Percentiles rank a stretch among this genome's conserved stretches.
Evolutionary conservation across 1,140 invertebrate genomes (phyloP).

Genomic region (Lethrus apterus): DNA sequence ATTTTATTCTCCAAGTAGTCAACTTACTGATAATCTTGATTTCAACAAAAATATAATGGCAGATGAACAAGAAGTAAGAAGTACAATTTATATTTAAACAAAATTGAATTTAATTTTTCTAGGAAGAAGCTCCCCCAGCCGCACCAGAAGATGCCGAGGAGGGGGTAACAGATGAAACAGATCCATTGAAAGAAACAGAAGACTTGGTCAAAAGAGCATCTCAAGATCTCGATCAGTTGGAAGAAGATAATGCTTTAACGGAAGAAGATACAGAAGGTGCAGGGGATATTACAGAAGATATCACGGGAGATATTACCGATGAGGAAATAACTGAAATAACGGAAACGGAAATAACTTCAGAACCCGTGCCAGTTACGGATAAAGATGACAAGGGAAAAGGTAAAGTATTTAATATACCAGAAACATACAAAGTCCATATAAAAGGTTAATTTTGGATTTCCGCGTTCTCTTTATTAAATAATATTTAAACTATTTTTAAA

Average conservation of each 20-base stretch:
- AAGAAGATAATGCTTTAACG: conserved; percentile 23
- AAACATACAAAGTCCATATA: neutral
- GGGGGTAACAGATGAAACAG: conserved; percentile 2
- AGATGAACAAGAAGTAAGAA: conserved; percentile 1
- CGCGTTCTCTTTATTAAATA: too few species aligned
- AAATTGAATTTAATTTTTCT: too few species aligned
- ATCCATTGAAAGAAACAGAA: conserved; percentile 30
- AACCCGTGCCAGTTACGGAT: neutral
- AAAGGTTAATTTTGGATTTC: too few species aligned
- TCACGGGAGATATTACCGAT: conserved; percentile 3
- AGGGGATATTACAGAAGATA: neutral
- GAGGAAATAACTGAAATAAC: conserved; percentile 5
- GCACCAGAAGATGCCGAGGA: neutral
- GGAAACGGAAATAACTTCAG: neutral
- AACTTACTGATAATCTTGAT: neutral
- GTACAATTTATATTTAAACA: too few species aligned
- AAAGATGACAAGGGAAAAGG: neutral
- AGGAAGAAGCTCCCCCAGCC: neutral
- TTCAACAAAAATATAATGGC: conserved; percentile 1
- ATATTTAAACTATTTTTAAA: too few species aligned
- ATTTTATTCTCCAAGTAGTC: conserved; percentile 16
- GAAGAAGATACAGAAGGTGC: neutral
- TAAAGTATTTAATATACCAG: neutral
- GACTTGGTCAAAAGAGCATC: conserved; percentile 31
- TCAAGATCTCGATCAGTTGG: conserved; percentile 28